phyloP scores from a whole-genome alignment of 2,888 invertebrate species.

The Acrocyrtus sp. region DNA sequence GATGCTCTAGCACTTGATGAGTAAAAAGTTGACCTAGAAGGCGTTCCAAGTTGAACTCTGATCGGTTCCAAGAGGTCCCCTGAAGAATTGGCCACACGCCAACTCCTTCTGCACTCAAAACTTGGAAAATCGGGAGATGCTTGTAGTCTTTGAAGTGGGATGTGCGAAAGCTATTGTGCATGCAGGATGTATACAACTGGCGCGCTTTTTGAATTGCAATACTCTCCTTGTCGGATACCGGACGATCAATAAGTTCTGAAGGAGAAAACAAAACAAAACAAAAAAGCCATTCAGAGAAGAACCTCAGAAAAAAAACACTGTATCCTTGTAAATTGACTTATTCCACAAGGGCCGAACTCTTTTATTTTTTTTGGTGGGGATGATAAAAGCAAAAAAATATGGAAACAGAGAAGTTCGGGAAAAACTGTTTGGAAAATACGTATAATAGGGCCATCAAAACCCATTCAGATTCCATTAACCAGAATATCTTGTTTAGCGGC shows the following conservation, averaged over 20 bases:
- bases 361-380: too few relatives aligned
- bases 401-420: too few relatives aligned
- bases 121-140: constrained; percentile 64
- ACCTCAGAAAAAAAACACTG: too few relatives aligned
- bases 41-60: constrained; percentile 64
- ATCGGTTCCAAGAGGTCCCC: constrained; percentile 63
- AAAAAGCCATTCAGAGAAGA: too few relatives aligned
- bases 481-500: too few relatives aligned
- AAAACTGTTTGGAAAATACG: too few relatives aligned
- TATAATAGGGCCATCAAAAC: too few relatives aligned
- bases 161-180: constrained; percentile 65
- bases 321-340: too few relatives aligned
- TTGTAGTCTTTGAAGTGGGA: constrained; percentile 64
- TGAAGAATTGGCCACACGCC: constrained; percentile 66
- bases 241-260: constrained; percentile 65
- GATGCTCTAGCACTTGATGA: constrained; percentile 65
- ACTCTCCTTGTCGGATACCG: constrained; percentile 62
- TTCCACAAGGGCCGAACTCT: too few relatives aligned
- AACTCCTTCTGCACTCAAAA: constrained; percentile 64
- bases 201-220: constrained; percentile 65
- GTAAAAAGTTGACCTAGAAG: constrained; percentile 65
- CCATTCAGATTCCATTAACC: too few relatives aligned
- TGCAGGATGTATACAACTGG: constrained; percentile 66
- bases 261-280: constrained; percentile 2
- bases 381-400: too few relatives aligned